phyloP scores from a whole-genome alignment of 2,797 vertebrate species.

The Apodemus agrarius region DNA sequence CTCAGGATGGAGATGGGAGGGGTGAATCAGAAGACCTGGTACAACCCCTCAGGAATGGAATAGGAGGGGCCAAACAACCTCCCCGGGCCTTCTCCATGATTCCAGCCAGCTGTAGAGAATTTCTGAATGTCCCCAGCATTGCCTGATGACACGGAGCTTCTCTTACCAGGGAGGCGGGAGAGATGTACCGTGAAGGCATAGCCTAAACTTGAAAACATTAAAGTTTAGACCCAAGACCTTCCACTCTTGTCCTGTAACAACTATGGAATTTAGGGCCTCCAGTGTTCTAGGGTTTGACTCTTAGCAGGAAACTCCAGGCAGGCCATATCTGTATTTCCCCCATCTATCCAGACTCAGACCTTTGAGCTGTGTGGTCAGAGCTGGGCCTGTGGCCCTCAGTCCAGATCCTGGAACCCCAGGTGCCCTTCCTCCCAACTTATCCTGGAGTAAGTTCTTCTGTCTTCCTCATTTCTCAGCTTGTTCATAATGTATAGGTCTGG shows the following conservation, averaged over 20 bases:
- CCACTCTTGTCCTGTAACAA: not conserved
- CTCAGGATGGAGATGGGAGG: not conserved
- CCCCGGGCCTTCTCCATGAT: not conserved
- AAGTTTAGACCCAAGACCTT: not conserved
- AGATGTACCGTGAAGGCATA: not conserved
- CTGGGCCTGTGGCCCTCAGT: not conserved
- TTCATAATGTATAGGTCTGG: not conserved
- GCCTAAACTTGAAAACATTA: not conserved
- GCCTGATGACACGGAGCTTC: not conserved
- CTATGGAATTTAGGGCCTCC: not conserved
- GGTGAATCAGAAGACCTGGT: too few species aligned
- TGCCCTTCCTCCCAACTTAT: accelerated
- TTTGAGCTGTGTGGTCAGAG: not conserved
- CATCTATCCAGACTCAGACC: not conserved
- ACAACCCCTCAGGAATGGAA: not conserved
- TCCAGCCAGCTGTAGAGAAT: not conserved
- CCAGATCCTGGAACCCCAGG: not conserved
- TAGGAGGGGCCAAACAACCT: accelerated
- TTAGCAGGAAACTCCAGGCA: not conserved
- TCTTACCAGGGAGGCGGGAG: not conserved
- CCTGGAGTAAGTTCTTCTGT: not conserved
- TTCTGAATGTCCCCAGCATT: not conserved
- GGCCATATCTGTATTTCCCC: not conserved
- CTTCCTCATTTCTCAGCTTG: not conserved
- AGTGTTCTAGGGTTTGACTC: not conserved